These are phyloP conservation scores for Dermolepida albohirtum DNA, from an alignment of 2,888 invertebrate species.

Conservation along the genomic window DNA sequence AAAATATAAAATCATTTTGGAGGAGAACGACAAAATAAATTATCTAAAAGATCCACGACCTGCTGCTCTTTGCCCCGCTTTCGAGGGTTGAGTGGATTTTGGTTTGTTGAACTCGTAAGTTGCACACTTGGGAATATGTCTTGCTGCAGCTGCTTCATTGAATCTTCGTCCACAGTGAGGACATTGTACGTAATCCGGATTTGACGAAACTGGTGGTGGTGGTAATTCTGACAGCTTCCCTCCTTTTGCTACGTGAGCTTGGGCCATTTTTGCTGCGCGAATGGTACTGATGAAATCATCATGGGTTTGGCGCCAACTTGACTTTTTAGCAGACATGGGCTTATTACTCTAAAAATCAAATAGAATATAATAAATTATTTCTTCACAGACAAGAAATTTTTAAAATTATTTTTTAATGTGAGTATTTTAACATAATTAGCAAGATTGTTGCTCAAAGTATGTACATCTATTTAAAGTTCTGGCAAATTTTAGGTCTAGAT, in stretches of 20 bases:
- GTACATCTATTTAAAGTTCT: too few relatives aligned
- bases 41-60: constrained; percentile 30
- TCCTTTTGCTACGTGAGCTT: constrained; percentile 83
- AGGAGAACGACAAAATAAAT: neutral
- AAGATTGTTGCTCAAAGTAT: too few relatives aligned
- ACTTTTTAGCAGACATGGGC: constrained; percentile 61
- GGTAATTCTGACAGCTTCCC: constrained; percentile 89
- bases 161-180: constrained; percentile 90
- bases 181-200: constrained; percentile 90
- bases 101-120: constrained; percentile 85
- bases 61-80: constrained; percentile 1
- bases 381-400: too few relatives aligned
- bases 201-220: constrained; percentile 90
- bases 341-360: constrained; percentile 5
- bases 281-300: constrained; percentile 93
- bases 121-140: constrained; percentile 94
- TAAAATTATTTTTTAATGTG: too few relatives aligned
- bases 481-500: too few relatives aligned
- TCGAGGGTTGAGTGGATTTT: constrained; percentile 59
- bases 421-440: too few relatives aligned
- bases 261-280: constrained; percentile 88
- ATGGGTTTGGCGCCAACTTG: constrained; percentile 92
- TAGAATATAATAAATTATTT: too few relatives aligned
- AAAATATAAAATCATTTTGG: constrained; percentile 6
- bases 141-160: constrained; percentile 84